Conservation (phyloP, 2,888 invertebrate species). For the Cosmopolites sordidus region DNA sequence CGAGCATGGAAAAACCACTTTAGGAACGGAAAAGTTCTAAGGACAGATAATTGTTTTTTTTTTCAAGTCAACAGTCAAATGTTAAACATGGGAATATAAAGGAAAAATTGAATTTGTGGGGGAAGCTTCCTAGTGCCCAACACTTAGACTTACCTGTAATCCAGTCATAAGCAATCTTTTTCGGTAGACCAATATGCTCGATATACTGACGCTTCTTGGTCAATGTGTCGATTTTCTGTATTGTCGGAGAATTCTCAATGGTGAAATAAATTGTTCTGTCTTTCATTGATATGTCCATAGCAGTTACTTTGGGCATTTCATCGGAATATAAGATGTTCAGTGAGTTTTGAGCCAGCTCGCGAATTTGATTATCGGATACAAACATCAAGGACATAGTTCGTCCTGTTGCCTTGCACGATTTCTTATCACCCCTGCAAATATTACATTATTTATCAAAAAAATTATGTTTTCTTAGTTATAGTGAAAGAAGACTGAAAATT, state of each 20-base stretch:
- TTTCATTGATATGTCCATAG: constrained; percentile 53
- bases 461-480: no score
- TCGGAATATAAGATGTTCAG: constrained; percentile 46
- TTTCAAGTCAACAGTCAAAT: no score
- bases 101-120: no score
- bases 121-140: no score
- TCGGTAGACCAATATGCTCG: constrained; percentile 50
- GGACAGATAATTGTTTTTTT: no score
- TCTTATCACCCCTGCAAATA: constrained; percentile 54
- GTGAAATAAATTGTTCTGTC: constrained; percentile 52
- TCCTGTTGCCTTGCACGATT: constrained; percentile 63
- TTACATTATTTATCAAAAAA: no score
- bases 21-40: no score
- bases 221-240: constrained; percentile 47
- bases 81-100: no score
- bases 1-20: no score
- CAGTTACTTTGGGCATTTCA: constrained; percentile 50
- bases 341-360: constrained; percentile 49
- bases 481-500: no score
- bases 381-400: constrained; percentile 55
- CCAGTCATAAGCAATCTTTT: constrained; percentile 69
- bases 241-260: constrained; percentile 46
- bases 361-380: constrained; percentile 54
- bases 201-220: constrained; percentile 44
- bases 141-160: constrained; percentile 29